Evolutionary conservation across 2,797 vertebrate species (phyloP), one percentile per base, ranked within the genome.

Genomic region (Tokudaia tokunoshimensis): DNA sequence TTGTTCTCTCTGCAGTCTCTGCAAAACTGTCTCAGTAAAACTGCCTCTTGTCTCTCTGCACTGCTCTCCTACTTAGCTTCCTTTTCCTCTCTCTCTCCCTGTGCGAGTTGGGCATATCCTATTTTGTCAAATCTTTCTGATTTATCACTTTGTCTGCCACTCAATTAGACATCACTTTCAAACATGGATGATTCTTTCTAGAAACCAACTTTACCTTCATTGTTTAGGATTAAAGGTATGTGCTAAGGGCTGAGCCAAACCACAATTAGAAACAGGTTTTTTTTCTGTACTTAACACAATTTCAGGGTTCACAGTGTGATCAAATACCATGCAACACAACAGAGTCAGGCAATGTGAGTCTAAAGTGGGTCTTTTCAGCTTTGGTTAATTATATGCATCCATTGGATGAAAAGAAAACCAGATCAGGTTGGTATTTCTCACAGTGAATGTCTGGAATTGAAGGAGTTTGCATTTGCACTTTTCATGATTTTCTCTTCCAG

Each of bases 401-500:
- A 13, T 3, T 70, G 47, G 87, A 24, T 89, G 79, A 80, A 89
- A 85, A 92, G 78, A 95, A 86, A 70, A 14, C 22, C 24, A 72
- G 76, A 75, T 57, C 13, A 89, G 47, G 13, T 31, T 31, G 65
- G 11, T 78, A 3, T 50, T 70, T 87, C 81, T 90, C 24, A n/a
- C 5, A 44, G 31, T 92, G 81, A 81, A 19, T 92, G 61, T 59
- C 50, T 86, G 47, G n/a, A 87, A 37, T 72, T n/a, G 20, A 93
- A 97, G 57, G 50, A 88, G 17, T 92, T 79, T 12, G 81, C 31
- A 22, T 94, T 78, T 91, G 14, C 57, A 78, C 65, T 70, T 15
- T 50, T 93, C 37, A 1, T 95, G 84, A 92, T 34, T 91, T 12
- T 83, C 8, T 96, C 61, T 97, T 57, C 88, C 90, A 99, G 99